Conservation (phyloP, 2,113 vertebrate species). For the Gopherus evgoodei region DNA sequence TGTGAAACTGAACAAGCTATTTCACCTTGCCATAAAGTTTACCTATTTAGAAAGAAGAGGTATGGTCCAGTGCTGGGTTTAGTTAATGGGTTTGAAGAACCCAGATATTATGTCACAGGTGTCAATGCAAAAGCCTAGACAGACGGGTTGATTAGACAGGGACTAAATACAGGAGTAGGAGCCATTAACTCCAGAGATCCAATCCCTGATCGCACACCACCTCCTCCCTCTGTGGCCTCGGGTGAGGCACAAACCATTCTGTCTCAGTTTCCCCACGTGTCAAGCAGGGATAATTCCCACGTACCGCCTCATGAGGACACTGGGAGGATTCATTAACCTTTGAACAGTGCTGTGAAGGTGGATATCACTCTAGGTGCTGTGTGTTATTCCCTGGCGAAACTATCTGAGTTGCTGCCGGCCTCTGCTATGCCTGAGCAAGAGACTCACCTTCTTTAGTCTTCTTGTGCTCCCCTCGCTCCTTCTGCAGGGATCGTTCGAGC, state of each 20-base stretch:
- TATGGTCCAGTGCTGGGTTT: neutral
- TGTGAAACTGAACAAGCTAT: neutral
- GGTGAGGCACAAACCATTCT: neutral
- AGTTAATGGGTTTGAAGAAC: neutral
- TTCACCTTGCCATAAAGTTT: neutral
- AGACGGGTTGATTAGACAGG: neutral
- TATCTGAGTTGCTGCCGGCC: neutral
- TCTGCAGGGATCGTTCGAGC: constrained; percentile 79
- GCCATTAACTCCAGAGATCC: neutral
- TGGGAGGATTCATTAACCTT: neutral
- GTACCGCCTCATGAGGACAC: neutral
- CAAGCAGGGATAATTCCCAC: neutral
- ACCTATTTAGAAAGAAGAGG: neutral
- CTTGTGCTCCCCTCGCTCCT: constrained; percentile 81
- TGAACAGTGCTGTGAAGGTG: neutral
- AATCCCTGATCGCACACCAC: neutral
- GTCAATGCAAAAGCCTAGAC: neutral
- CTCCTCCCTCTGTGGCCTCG: accelerated
- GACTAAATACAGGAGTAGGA: neutral
- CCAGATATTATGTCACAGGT: accelerated
- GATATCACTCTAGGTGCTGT: neutral
- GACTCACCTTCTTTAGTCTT: constrained; percentile 82
- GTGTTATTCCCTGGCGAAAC: neutral
- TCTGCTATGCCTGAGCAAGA: accelerated
- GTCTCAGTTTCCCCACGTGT: neutral